Evolutionary conservation across 2,797 vertebrate genomes (phyloP), one percentile per base, ranked within the genome.

Genomic region (Apodemus agrarius): DNA sequence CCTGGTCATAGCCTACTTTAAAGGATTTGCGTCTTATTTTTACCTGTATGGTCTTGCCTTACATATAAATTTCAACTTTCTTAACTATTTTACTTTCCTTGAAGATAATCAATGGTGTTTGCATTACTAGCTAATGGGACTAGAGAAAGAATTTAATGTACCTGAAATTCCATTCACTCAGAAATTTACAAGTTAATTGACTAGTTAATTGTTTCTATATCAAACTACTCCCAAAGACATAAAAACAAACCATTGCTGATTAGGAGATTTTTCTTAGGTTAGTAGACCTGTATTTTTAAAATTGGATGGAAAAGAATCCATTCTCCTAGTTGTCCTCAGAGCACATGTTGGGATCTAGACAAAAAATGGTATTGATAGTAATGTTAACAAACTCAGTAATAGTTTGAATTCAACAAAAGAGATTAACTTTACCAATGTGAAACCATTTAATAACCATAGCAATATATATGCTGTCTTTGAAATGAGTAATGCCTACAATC

Each of bases 111-210:
- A 26, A 3, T 46, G 21, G 13, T 49, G 37, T 84, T n/a, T 96
- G 11, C 43, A 16, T 31, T 2, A 81, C 16, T 87, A 40, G 79
- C 57, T 34, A 54, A 19, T 69, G 40, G 34, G 8, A 7, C 52
- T 16, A 17, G 37, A 93, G 34, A 76, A 90, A 67, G 5, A 49
- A 90, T 95, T 93, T 69, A 52, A 85, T 83, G 59, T 67, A 75
- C 19, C 92, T 93, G 86, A 52, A 65, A 89, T 89, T 91, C 40
- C 59, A 79, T 90, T 82, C 3, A 31, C 63, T 94, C 59, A 78
- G 59, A 89, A 94, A 78, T 5, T 16, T 89, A 92, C 31, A 94
- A 92, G 31, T 14, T 54, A 74, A 95, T 87, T 87, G 26, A 89
- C 6, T 54, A 93, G 10, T 63, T 43, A 59, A 2, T 74, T 49